Base-by-base conservation (phyloP, 2,797 vertebrate species). In the Columba guinea region DNA sequence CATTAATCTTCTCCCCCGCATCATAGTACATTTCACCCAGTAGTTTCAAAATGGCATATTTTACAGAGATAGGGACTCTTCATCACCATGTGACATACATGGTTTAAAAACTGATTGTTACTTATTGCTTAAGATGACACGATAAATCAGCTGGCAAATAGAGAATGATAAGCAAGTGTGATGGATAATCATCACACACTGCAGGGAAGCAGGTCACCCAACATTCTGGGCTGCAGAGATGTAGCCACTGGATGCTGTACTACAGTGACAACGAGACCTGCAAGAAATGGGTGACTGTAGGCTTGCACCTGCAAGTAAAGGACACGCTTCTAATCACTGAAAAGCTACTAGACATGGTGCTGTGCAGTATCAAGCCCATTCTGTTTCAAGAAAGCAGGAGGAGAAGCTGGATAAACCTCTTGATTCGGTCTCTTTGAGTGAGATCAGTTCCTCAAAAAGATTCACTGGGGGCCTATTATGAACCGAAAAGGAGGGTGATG, bases 131-230 rank as follows among this genome's bases (percentile, higher is more conserved):
- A 93, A 85, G 19, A 20, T 91, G 58, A 49, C 30, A 24, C 30
- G 62, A 23, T 46, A 60, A 41, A 62, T 84, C 55, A 85, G 26
- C 74, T 93, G 52, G 63, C 52, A 74, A 68, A 77, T 2, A 48
- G 75, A 53, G 64, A 85, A 35, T 0, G 3, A 39, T 49, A 53
- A 52, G 48, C 39, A 68, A 41, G 34, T 20, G 32, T 4, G 30
- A 53, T 75, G 80, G 73, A n/a, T 41, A 63, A 56, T 37, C 3
- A 4, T 34, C 0, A 0, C 41, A 32, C 3, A 4, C 32, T 71
- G 60, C 1, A 3, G 55, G 8, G 52, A 85, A 59, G 60, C 56
- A 52, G 83, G 63, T 28, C 52, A 37, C 64, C 48, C 59, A 63
- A 3, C 13, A 3, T 49, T 75, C 67, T 41, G 21, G 73, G 55